Percentiles rank a stretch among this genome's conserved stretches.
These are phyloP conservation scores for Isaurus tuberculatus DNA, from an alignment of 92 coral and sea anemone genomes.

Conservation along the genomic window DNA sequence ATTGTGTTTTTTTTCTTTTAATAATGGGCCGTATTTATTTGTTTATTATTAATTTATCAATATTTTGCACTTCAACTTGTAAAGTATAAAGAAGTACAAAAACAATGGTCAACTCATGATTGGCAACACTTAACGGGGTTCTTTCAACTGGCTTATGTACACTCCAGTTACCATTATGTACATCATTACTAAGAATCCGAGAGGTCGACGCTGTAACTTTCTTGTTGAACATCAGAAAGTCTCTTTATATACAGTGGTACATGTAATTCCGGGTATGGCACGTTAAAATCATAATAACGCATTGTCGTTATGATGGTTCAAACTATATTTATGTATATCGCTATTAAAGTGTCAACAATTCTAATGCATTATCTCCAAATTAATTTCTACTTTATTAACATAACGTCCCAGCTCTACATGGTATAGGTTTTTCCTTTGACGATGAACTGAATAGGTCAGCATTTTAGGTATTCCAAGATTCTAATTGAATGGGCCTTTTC, in stretches of 20 bases:
- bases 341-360: no score
- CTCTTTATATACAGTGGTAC: background rate
- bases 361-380: background rate
- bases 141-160: conserved; percentile 6
- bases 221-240: background rate
- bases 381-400: no score
- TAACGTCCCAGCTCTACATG: no score
- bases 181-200: conserved; percentile 26
- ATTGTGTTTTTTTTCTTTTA: background rate
- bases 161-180: conserved; percentile 13
- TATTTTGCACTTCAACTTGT: background rate
- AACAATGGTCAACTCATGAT: conserved; percentile 2
- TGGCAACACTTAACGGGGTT: background rate
- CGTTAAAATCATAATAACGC: background rate
- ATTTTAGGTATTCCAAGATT: no score
- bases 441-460: no score
- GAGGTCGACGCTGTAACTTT: background rate
- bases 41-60: background rate
- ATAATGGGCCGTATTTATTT: background rate
- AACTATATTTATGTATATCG: background rate
- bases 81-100: background rate
- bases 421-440: no score
- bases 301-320: background rate
- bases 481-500: no score
- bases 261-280: background rate